phyloP scores from a whole-genome alignment of 2,113 vertebrate genomes.

The Podiceps cristatus region DNA sequence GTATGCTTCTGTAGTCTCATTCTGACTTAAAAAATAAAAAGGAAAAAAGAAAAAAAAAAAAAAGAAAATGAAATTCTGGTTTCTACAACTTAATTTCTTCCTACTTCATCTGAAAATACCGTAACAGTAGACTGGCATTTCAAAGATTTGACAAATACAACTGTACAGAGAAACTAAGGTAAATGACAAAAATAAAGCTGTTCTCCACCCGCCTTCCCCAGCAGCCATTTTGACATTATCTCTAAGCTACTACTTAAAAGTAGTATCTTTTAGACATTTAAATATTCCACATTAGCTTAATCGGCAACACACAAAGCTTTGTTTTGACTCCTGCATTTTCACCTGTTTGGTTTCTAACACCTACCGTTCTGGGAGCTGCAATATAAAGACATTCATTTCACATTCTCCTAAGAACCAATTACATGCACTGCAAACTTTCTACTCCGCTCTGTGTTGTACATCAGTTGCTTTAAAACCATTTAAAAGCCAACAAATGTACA shows the following conservation, averaged over 20 bases:
- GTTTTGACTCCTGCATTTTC: slow-evolving; percentile 46
- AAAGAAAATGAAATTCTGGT: background rate
- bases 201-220: background rate
- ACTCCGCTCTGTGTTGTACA: slow-evolving; percentile 27
- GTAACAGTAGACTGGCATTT: background rate
- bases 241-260: background rate
- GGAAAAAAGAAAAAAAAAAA: background rate
- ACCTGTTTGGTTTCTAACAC: slow-evolving; percentile 61
- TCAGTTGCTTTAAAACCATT: slow-evolving; percentile 45
- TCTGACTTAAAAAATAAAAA: background rate
- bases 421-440: slow-evolving; percentile 60
- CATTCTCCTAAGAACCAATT: slow-evolving; percentile 32
- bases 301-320: background rate
- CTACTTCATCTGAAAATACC: background rate
- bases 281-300: background rate
- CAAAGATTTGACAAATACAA: background rate
- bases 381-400: background rate
- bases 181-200: slow-evolving; percentile 1
- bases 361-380: background rate
- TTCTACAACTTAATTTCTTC: background rate
- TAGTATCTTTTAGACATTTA: background rate
- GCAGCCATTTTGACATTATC: slow-evolving; percentile 27
- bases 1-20: background rate
- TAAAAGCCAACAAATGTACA: slow-evolving; percentile 49
- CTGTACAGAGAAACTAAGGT: background rate